A percentile compares a stretch with the other conserved stretches of the same genome.
These are phyloP conservation scores for Trachelus troglodyta DNA, from an alignment of 2,888 invertebrate genomes.

Conservation along the genomic window DNA sequence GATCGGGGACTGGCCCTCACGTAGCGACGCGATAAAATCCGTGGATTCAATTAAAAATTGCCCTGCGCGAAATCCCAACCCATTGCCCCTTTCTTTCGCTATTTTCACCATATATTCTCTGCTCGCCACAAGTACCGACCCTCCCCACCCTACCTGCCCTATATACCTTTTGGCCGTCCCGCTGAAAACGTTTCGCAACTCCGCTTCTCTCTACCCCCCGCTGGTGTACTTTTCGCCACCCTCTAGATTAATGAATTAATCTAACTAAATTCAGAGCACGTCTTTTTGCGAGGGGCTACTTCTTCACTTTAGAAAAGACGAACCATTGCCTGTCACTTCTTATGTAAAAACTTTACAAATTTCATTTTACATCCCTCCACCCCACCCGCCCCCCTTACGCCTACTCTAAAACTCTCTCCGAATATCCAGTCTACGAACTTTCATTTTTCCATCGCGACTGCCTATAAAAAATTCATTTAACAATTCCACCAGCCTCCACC, in stretches of 20 bases:
- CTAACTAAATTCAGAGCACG: no score
- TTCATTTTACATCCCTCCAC: no score
- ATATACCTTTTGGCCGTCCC: neutral
- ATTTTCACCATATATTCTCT: neutral
- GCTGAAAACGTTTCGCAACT: no score
- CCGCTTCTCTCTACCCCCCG: no score
- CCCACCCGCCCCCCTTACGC: neutral
- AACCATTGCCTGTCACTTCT: no score
- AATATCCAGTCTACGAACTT: neutral
- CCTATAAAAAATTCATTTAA: slow-evolving; percentile 24
- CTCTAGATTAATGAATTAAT: no score
- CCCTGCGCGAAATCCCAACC: slow-evolving; percentile 13
- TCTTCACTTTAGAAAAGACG: no score
- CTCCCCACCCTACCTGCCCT: neutral
- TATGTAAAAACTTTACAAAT: no score
- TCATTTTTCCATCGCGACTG: no score
- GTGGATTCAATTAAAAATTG: slow-evolving; percentile 45
- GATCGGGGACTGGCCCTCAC: slow-evolving; percentile 15
- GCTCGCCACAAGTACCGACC: neutral
- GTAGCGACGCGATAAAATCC: slow-evolving; percentile 33
- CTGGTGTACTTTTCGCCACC: no score
- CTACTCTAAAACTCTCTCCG: no score
- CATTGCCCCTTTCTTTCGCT: neutral
- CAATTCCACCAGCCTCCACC: slow-evolving; percentile 12
- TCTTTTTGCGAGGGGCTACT: no score